phyloP scores from a whole-genome alignment of 2,113 vertebrate genomes.

The Pimephales promelas region DNA sequence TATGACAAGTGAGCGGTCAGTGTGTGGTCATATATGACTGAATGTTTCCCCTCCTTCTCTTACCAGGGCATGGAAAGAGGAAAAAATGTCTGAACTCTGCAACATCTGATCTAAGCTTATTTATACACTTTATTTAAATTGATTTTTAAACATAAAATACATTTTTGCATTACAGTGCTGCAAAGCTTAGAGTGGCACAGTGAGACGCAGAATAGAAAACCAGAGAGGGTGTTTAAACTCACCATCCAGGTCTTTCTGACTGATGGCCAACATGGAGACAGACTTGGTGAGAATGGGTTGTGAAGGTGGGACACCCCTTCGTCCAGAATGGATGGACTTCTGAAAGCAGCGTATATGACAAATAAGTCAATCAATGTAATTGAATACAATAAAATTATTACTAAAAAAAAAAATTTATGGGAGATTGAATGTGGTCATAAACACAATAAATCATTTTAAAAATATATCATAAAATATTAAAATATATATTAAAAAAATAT shows the following conservation, averaged over 20 bases:
- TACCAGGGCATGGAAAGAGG: background rate
- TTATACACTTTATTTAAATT: background rate
- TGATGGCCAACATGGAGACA: conserved; percentile 85
- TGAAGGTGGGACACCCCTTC: conserved; percentile 71
- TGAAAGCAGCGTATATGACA: conserved; percentile 20
- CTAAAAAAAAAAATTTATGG: background rate
- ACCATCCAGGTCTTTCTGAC: conserved; percentile 83
- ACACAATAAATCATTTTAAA: too few relatives aligned
- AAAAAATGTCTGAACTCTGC: conserved; percentile 13
- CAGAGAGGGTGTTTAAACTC: conserved; percentile 65
- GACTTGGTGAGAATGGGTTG: conserved; percentile 88
- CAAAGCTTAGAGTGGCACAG: background rate
- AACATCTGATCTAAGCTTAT: background rate
- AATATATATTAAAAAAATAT: too few relatives aligned
- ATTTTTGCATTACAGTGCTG: background rate
- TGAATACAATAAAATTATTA: background rate
- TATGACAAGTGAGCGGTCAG: background rate
- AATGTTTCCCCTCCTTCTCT: background rate
- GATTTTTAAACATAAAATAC: background rate
- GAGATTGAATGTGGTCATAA: too few relatives aligned
- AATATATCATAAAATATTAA: too few relatives aligned
- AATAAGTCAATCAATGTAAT: background rate
- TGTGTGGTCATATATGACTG: background rate
- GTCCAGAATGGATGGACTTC: conserved; percentile 54
- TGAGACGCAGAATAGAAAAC: background rate